Conservation (phyloP, 2,797 vertebrate species). For the Eupleurogrammus muticus region DNA sequence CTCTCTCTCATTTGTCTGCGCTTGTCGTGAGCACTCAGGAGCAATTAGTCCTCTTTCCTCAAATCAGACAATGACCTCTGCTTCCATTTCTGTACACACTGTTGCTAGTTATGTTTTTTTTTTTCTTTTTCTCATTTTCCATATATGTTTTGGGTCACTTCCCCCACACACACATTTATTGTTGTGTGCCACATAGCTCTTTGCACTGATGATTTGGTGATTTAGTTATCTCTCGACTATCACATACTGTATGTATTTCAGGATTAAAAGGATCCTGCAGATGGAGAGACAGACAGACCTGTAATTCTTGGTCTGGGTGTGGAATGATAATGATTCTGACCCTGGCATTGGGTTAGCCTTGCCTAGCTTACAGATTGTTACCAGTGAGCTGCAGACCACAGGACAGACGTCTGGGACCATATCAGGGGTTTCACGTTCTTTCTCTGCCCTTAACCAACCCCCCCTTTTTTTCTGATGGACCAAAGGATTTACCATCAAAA, state of each 20-base stretch:
- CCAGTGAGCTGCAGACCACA: constrained; percentile 50
- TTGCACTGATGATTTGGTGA: constrained; percentile 21
- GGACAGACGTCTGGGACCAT: constrained; percentile 19
- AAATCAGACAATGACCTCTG: constrained; percentile 7
- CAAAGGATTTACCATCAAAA: constrained; percentile 52
- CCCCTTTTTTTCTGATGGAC: constrained; percentile 17
- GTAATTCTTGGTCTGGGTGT: constrained; percentile 45
- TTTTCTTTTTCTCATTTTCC: not conserved
- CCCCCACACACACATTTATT: not conserved
- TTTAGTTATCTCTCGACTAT: constrained; percentile 34
- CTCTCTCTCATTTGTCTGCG: constrained; percentile 17
- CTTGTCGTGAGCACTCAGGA: constrained; percentile 38
- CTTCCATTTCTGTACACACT: not conserved
- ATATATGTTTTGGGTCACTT: constrained; percentile 11
- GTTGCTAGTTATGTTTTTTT: not conserved
- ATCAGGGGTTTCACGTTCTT: constrained; percentile 29
- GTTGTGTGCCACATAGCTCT: constrained; percentile 8
- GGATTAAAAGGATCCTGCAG: constrained; percentile 37
- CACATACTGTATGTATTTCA: constrained; percentile 47
- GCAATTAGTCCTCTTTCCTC: constrained; percentile 17
- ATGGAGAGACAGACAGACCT: constrained; percentile 50
- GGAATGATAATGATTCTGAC: constrained; percentile 74
- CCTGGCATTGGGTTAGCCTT: constrained; percentile 57
- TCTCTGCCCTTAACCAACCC: constrained; percentile 7
- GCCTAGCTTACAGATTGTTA: constrained; percentile 34